Percentiles rank a stretch among this genome's conserved stretches.
These are phyloP conservation scores for Heliocidaris erythrogramma DNA, from an alignment of 35 echinoderm and acorn worm species.

Conservation along the genomic window DNA sequence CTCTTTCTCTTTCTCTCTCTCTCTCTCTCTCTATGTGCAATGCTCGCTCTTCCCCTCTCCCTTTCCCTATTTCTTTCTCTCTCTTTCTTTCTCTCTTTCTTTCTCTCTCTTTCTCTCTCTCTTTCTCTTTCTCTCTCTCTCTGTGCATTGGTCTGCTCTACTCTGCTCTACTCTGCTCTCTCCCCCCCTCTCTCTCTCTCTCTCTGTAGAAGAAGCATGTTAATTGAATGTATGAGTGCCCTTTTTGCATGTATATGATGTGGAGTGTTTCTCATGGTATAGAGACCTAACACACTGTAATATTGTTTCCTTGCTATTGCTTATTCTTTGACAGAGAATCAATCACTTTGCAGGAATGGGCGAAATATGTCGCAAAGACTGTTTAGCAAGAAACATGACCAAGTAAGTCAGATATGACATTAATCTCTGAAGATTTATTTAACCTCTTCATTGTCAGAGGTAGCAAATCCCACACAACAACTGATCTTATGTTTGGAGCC, in stretches of 20 bases:
- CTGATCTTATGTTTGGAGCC: too few relatives aligned
- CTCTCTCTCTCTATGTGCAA: neutral
- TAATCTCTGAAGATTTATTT: too few relatives aligned
- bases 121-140: neutral
- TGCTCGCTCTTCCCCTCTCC: neutral
- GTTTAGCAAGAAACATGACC: conserved; percentile 87
- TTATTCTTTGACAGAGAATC: conserved; percentile 59
- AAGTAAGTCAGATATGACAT: conserved; percentile 68
- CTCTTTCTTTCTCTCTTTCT: neutral
- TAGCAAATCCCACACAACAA: too few relatives aligned
- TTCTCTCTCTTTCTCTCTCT: neutral
- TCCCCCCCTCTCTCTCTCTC: neutral
- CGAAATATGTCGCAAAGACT: conserved; percentile 96
- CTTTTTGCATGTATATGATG: neutral
- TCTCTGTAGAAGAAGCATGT: too few relatives aligned
- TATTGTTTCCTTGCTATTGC: neutral
- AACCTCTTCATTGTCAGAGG: too few relatives aligned
- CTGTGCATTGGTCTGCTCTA: neutral
- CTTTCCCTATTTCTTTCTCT: too few relatives aligned
- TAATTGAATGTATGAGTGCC: neutral
- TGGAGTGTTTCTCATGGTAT: neutral
- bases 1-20: neutral
- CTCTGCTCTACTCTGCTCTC: neutral
- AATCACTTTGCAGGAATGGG: conserved; percentile 99
- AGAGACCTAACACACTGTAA: neutral